Evolutionary conservation across 2,888 invertebrate species (phyloP), one percentile per base, ranked within the genome.

Genomic region (Ennomos fuscantarius): DNA sequence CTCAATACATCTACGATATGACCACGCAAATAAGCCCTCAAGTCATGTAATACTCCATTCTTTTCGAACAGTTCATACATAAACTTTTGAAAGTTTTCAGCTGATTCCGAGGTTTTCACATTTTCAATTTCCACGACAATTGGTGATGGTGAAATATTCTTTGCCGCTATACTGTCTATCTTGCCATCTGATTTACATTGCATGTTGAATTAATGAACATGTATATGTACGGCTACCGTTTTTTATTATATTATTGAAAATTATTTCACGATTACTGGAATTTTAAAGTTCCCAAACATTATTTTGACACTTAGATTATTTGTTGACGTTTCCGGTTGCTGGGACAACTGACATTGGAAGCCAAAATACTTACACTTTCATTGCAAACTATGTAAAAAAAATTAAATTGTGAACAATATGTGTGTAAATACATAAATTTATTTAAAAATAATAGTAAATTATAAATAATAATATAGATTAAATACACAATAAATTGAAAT

Each of bases 21-120:
- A 44, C 91, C 87, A 42, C 94, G 89, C 72, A 95, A 83, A 73
- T 94, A 93, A 2, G 94, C 91, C 59, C 94, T 84, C 48, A 94
- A 77, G 63, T 94, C 93, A 35, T 92, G 89, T 35, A 94, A 74
- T 49, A 95, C 80, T 11, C 94, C 95, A 78, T 93, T 93, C 75
- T 93, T 93, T 75, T 94, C 93, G 74, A 94, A 94, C 82, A 94
- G 92, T 59, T 90, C 86, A 54, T 87, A 93, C 44, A 94, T 84
- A 75, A 89, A 90, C 68, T 86, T 88, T 80, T 94, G 93, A 81
- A 94, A 94, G 73, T 93, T 93, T 70, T 93, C 89, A 3, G 87
- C 68, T 1, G 88, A 83, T 51, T 80, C 79, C 1, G 68, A 61
- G 42, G 65, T 68, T 53, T 73, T 70, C 33, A 63, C 48, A 63